Base-by-base conservation (phyloP, 1,140 invertebrate species). In the Polyergus mexicanus region DNA sequence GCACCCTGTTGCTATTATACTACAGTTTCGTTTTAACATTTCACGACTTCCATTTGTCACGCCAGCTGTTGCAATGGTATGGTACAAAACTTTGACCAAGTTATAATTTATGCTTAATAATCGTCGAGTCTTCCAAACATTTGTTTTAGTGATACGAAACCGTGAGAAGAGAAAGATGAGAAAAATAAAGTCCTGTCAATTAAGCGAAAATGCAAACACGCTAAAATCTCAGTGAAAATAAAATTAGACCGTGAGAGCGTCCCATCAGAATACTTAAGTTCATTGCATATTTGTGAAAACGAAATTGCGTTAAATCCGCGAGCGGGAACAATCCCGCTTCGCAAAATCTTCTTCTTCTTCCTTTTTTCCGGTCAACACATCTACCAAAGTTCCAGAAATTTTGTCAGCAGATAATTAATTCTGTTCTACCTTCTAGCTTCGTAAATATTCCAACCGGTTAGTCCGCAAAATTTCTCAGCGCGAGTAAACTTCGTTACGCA, bases 401-500 rank as follows among this genome's bases (percentile, higher is more conserved):
- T 51, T 81, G 54, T 81, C 66, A 25, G 78, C 16, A 66, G 54
- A 35, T 74, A 83, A 83, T 83, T 83, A 83, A 83, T 83, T 83
- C 56, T 60, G 66, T 72, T 44, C 54, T 16, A 16, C 10, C 78
- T 60, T n/a, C n/a, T n/a, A n/a, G 25, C 71, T 41, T 60, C 78
- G 78, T 60, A 74, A 74, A 83, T 83, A 72, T 83, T 83, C 68
- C 54, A 28, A 25, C 35, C 54, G 54, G 19, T 10, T 41, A 32
- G 13, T 25, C 47, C 77, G 44, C 16, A 69, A 80, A 80, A 69
- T 71, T 68, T 44, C 51, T 44, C 66, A 51, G 11, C 51, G 54
- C 78, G 38, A 19, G 28, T 74, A 74, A 83, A 83, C 78, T 83
- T 72, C 38, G 54, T 83, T 60, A 62, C 38, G 71, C n/a, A 72